A percentile compares a stretch with the other conserved stretches of the same genome.
phyloP scores from a whole-genome alignment of 2,113 vertebrate species.

The Pterocles burchelli region DNA sequence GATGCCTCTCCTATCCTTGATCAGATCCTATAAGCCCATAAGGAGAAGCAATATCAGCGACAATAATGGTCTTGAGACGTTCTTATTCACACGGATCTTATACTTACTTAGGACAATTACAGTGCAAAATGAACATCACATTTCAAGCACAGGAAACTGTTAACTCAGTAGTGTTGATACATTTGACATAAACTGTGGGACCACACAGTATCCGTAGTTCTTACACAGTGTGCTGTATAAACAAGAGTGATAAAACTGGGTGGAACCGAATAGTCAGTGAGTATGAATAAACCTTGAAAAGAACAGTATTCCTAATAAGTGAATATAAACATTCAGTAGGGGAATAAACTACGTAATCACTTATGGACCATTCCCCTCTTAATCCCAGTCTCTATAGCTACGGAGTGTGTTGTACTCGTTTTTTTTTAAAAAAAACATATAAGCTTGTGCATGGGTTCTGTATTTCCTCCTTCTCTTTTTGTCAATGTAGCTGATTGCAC shows the following conservation, averaged over 20 bases:
- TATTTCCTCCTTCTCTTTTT: background rate
- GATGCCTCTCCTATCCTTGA: background rate
- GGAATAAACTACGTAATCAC: background rate
- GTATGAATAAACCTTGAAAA: background rate
- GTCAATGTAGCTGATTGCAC: background rate
- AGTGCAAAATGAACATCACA: background rate
- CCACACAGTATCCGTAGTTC: background rate
- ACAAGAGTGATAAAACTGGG: background rate
- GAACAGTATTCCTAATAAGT: background rate
- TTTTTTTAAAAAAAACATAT: background rate
- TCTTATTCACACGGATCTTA: background rate
- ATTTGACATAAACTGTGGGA: background rate
- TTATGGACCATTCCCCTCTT: background rate
- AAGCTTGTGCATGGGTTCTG: background rate
- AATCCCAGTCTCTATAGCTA: no score
- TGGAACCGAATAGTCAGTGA: background rate
- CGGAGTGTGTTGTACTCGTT: no score
- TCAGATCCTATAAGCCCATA: background rate
- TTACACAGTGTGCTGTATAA: background rate
- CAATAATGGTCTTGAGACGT: background rate
- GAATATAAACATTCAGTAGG: background rate
- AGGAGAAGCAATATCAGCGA: background rate
- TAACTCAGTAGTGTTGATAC: background rate
- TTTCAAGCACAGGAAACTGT: background rate
- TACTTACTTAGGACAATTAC: background rate